Evolutionary conservation across 2,888 invertebrate genomes (phyloP).

Genomic region (Prenolepis imparis): DNA sequence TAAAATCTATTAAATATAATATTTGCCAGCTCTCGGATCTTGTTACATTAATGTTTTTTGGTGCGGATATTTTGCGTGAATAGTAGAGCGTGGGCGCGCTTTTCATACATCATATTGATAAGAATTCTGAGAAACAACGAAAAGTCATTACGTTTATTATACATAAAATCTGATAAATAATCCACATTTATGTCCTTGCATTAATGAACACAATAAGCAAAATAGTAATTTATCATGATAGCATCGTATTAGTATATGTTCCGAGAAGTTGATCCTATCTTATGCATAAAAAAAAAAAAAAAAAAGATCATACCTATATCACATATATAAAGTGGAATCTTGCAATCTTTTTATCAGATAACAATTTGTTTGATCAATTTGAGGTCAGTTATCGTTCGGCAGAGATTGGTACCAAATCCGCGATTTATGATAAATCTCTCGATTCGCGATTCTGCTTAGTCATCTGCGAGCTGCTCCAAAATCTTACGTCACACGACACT

Average conservation of each 20-base stretch:
- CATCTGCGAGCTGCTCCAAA: slow-evolving; percentile 19
- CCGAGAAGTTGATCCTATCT: slow-evolving; percentile 41
- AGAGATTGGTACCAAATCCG: neutral
- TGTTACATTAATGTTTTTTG: neutral
- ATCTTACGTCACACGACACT: slow-evolving; percentile 44
- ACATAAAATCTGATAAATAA: slow-evolving; percentile 50
- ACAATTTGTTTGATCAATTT: neutral
- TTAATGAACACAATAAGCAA: slow-evolving; percentile 26
- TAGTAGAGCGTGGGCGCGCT: neutral
- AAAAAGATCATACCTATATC: slow-evolving; percentile 6
- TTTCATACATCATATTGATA: neutral
- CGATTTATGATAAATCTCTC: neutral
- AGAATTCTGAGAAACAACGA: neutral
- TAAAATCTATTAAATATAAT: neutral
- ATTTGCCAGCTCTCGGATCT: neutral
- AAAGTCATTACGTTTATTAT: neutral
- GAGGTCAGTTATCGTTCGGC: neutral
- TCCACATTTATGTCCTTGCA: neutral
- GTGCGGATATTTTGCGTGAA: neutral
- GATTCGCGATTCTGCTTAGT: slow-evolving; percentile 35
- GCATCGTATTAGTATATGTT: neutral
- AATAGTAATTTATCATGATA: slow-evolving; percentile 66
- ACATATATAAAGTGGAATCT: neutral
- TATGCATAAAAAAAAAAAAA: no score
- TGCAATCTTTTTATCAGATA: neutral